phyloP scores from a whole-genome alignment of 2,888 invertebrate species.

The Heterodera filipjevi region DNA sequence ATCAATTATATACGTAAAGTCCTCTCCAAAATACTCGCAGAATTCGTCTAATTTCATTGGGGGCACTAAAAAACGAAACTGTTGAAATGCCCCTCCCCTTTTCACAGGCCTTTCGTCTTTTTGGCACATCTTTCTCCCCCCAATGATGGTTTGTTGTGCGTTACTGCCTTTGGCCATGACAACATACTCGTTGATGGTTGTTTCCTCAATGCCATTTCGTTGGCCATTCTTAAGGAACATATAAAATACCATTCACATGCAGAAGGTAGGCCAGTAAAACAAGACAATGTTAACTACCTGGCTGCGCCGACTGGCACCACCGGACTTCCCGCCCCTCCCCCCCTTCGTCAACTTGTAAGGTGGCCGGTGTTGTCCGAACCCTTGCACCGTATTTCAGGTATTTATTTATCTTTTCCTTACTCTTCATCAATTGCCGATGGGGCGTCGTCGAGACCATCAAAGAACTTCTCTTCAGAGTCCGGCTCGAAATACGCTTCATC shows the following conservation, averaged over 20 bases:
- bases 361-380: too few relatives aligned
- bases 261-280: too few relatives aligned
- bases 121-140: not conserved
- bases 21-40: constrained; percentile 34
- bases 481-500: constrained; percentile 28
- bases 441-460: not conserved
- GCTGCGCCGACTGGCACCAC: too few relatives aligned
- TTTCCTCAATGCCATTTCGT: not conserved
- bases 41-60: constrained; percentile 26
- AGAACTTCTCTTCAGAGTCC: not conserved
- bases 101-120: not conserved
- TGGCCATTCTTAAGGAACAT: not conserved
- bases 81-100: not conserved
- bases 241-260: not conserved
- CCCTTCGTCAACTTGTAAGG: too few relatives aligned
- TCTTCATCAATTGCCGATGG: constrained; percentile 30
- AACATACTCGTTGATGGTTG: not conserved
- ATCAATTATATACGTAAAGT: constrained; percentile 83
- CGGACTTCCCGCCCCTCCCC: too few relatives aligned
- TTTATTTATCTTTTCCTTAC: not conserved
- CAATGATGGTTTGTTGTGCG: not conserved
- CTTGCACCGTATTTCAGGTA: too few relatives aligned
- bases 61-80: not conserved
- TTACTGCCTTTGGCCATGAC: not conserved
- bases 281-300: too few relatives aligned